Percentiles rank a stretch among this genome's conserved stretches.
Conservation (phyloP, 2,888 invertebrate genomes). For the Lepas anatifera region DNA sequence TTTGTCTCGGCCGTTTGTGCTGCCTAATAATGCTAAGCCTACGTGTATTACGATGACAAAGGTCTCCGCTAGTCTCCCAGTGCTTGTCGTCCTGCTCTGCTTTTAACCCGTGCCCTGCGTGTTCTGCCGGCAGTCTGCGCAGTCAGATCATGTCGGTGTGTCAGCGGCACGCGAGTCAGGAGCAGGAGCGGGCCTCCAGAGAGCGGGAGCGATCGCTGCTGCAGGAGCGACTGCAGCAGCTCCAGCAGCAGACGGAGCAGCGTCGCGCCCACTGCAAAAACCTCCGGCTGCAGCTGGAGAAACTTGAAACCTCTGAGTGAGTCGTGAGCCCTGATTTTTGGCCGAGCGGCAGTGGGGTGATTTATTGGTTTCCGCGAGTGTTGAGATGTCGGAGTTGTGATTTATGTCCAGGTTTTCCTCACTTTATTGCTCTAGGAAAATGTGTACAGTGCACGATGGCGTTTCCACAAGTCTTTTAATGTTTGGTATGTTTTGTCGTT, state of each 20-base stretch:
- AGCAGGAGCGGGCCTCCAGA: neutral
- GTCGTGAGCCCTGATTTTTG: slow-evolving; percentile 30
- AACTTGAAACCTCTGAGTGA: slow-evolving; percentile 78
- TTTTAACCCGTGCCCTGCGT: no score
- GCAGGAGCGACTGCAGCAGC: slow-evolving; percentile 46
- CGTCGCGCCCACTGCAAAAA: slow-evolving; percentile 68
- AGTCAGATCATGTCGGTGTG: neutral
- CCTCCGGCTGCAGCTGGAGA: slow-evolving; percentile 62
- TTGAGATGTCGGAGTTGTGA: neutral
- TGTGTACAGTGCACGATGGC: no score
- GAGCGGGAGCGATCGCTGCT: slow-evolving; percentile 46
- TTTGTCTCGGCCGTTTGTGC: no score
- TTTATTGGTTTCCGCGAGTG: neutral
- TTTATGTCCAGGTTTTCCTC: neutral
- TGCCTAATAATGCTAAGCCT: no score
- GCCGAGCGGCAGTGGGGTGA: no score
- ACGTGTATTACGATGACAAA: no score
- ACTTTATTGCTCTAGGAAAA: neutral
- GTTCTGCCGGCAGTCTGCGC: neutral
- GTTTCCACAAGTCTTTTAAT: no score
- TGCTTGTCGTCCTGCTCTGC: no score
- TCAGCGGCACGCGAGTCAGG: neutral
- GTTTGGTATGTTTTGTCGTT: no score
- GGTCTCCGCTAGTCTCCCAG: no score
- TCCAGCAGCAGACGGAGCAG: slow-evolving; percentile 58